Conservation (phyloP, 2,797 vertebrate genomes). For the Chaenodraco wilsoni region DNA sequence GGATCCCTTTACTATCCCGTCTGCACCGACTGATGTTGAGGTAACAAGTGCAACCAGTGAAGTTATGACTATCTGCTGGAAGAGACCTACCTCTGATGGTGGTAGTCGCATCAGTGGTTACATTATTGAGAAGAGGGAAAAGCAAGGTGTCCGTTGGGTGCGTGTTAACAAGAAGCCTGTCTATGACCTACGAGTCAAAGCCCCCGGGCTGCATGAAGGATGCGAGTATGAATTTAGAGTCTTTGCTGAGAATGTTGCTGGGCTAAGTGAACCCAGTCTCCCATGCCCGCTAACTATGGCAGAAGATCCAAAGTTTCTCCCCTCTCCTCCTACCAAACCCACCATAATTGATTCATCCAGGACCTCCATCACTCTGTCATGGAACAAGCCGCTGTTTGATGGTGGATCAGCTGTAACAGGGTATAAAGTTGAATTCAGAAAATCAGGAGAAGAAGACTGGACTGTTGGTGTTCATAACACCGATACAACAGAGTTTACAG, state of each 20-base stretch:
- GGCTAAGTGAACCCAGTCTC: conserved; percentile 93
- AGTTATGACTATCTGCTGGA: conserved; percentile 96
- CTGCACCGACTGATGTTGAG: conserved; percentile 91
- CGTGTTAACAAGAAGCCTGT: conserved; percentile 97
- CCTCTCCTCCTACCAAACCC: conserved; percentile 93
- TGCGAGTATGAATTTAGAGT: conserved; percentile 98
- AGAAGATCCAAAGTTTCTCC: conserved; percentile 94
- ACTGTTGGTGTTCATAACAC: conserved; percentile 87
- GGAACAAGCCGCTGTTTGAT: conserved; percentile 97
- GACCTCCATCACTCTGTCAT: conserved; percentile 89
- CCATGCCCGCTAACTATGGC: conserved; percentile 88
- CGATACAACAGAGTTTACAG: conserved; percentile 90
- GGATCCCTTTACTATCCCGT: conserved; percentile 93
- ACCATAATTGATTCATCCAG: conserved; percentile 90
- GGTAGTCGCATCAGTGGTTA: conserved; percentile 95
- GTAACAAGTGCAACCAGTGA: conserved; percentile 92
- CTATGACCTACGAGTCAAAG: conserved; percentile 96
- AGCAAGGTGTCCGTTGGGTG: conserved; percentile 93
- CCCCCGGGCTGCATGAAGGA: conserved; percentile 91
- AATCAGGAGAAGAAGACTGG: conserved; percentile 91
- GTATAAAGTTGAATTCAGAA: conserved; percentile 94
- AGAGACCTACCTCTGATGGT: conserved; percentile 93
- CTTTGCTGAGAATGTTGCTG: conserved; percentile 96
- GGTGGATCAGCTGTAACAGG: conserved; percentile 92
- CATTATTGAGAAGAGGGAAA: conserved; percentile 95